Percentiles rank a stretch among this genome's conserved stretches.
Conservation (phyloP, 2,888 invertebrate species). For the Campopleginae sp. region DNA sequence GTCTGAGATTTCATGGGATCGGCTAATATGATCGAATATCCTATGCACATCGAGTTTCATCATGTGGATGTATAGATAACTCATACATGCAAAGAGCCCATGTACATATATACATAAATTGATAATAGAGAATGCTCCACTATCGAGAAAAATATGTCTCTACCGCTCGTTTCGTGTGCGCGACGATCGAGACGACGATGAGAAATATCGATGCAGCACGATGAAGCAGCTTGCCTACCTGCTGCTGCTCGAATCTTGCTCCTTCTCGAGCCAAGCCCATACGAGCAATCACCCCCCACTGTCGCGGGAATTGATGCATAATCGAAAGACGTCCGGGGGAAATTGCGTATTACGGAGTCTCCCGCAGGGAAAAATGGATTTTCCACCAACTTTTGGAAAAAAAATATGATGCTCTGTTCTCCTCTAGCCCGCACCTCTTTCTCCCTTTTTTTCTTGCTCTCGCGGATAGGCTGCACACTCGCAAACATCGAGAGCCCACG, state of each 20-base stretch:
- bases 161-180: slow-evolving; percentile 47
- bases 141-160: slow-evolving; percentile 46
- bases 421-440: not conserved
- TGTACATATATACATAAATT: slow-evolving; percentile 6
- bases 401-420: slow-evolving; percentile 31
- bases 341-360: slow-evolving; percentile 64
- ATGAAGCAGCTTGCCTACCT: slow-evolving; percentile 19
- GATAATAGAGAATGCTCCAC: slow-evolving; percentile 44
- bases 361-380: slow-evolving; percentile 53
- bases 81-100: not conserved
- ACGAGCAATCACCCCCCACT: not conserved
- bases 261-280: not conserved
- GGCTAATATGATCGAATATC: not conserved
- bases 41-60: not conserved
- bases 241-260: not conserved
- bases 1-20: not conserved
- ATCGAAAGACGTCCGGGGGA: slow-evolving; percentile 62
- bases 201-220: slow-evolving; percentile 44
- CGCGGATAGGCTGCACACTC: not conserved
- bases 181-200: slow-evolving; percentile 25
- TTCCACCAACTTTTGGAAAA: slow-evolving; percentile 40
- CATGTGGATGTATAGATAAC: not conserved
- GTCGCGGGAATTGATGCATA: slow-evolving; percentile 59
- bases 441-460: not conserved
- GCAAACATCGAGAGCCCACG: too few species aligned